phyloP scores from a whole-genome alignment of 92 coral and sea anemone genomes.

The Paramuricea clavata region DNA sequence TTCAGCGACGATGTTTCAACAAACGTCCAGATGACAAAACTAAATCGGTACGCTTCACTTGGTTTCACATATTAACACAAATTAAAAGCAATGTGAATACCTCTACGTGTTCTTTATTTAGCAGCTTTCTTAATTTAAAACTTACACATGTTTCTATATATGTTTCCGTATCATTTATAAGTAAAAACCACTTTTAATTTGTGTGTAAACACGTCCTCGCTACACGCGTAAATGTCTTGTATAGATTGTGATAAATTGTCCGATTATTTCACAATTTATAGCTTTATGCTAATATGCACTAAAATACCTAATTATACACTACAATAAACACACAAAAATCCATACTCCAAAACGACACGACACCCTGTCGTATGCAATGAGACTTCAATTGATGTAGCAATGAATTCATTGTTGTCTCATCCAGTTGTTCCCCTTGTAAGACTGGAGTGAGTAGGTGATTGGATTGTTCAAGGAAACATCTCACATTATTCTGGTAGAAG shows the following conservation, averaged over 20 bases:
- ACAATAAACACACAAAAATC: neutral
- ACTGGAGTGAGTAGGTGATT: too few species aligned
- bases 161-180: slow-evolving; percentile 1
- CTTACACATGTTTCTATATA: neutral
- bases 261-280: slow-evolving; percentile 5
- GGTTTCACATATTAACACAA: slow-evolving; percentile 43
- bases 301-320: neutral
- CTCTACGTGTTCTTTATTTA: slow-evolving; percentile 20
- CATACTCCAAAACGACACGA: slow-evolving; percentile 28
- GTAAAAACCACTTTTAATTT: slow-evolving; percentile 17
- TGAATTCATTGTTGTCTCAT: too few species aligned
- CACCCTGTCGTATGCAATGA: too few species aligned
- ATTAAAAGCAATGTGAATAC: slow-evolving; percentile 52
- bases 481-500: too few species aligned
- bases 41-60: neutral
- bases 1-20: slow-evolving; percentile 29
- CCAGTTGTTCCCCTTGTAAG: too few species aligned
- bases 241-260: too few species aligned
- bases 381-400: too few species aligned
- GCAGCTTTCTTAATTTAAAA: slow-evolving; percentile 9
- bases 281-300: slow-evolving; percentile 10
- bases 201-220: slow-evolving; percentile 27
- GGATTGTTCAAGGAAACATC: too few species aligned
- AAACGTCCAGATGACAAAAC: slow-evolving; percentile 24
- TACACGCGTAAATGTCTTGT: slow-evolving; percentile 22